Conservation (phyloP, 30 jellyfish, hydroid and myxozoan species). For the Chrysaora quinquecirrha region DNA sequence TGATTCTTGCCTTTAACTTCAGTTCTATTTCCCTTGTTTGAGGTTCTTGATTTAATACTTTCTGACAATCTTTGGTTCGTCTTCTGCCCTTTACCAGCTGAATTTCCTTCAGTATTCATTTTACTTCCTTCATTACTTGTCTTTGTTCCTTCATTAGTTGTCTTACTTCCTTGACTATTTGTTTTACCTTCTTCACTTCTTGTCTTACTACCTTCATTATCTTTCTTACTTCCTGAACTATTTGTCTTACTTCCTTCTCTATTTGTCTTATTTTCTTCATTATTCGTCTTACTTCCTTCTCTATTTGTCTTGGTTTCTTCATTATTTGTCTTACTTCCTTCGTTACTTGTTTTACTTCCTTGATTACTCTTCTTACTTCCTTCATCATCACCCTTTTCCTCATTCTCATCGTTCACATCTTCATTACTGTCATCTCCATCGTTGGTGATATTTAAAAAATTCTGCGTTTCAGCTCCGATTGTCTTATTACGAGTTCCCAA, state of each 20-base stretch:
- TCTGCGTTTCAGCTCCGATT: neutral
- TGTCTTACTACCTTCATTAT: neutral
- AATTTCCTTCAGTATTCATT: neutral
- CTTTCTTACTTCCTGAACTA: neutral
- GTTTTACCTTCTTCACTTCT: neutral
- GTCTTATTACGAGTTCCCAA: slow-evolving; percentile 24
- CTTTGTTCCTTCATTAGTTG: neutral
- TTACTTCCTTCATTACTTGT: too few relatives aligned
- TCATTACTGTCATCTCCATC: neutral
- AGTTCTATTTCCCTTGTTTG: neutral
- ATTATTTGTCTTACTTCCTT: neutral
- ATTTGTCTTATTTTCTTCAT: neutral
- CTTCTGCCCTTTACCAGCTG: neutral
- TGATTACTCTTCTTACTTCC: neutral
- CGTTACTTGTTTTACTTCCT: too few relatives aligned
- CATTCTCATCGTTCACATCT: neutral
- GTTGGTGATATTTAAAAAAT: neutral
- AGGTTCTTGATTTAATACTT: neutral
- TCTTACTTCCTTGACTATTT: neutral
- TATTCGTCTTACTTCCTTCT: neutral
- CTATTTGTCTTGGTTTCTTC: neutral
- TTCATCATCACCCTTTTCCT: neutral
- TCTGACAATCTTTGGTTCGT: neutral
- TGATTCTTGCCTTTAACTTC: neutral
- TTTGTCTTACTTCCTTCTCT: neutral